These are phyloP conservation scores for Drosophila pruinosa DNA, from an alignment of 1,140 invertebrate genomes.

Conservation along the genomic window DNA sequence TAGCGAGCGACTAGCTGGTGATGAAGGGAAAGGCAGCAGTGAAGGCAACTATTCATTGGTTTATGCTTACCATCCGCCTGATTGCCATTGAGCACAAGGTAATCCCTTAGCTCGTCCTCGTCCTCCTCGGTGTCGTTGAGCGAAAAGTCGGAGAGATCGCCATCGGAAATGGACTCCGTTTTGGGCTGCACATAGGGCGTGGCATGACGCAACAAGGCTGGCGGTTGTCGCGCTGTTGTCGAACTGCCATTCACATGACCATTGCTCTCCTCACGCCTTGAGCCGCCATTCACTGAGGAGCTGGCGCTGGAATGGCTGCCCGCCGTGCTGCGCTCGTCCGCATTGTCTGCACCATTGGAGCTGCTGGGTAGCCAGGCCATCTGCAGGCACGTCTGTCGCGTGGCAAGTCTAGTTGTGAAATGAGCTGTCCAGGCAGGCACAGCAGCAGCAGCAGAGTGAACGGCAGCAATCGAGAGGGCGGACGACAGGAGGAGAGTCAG, in stretches of 20 bases:
- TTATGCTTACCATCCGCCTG: slow-evolving; percentile 62
- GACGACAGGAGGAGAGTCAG: no score
- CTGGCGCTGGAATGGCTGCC: slow-evolving; percentile 40
- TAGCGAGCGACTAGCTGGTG: slow-evolving; percentile 54
- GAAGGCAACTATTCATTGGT: not conserved
- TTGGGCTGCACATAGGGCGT: slow-evolving; percentile 71
- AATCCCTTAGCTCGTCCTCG: slow-evolving; percentile 75
- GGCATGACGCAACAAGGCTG: slow-evolving; percentile 59
- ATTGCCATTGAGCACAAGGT: slow-evolving; percentile 67
- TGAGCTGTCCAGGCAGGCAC: slow-evolving; percentile 24
- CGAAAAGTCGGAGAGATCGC: slow-evolving; percentile 77
- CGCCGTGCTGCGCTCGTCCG: slow-evolving; percentile 59
- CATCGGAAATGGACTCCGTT: slow-evolving; percentile 75
- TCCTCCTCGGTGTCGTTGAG: slow-evolving; percentile 81
- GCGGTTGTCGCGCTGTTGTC: slow-evolving; percentile 30
- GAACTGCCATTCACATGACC: slow-evolving; percentile 6
- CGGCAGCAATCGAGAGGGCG: not conserved
- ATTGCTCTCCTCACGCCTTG: slow-evolving; percentile 28
- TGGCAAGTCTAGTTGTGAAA: not conserved
- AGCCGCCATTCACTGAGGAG: slow-evolving; percentile 23
- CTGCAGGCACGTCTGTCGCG: not conserved
- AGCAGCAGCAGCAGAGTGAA: not conserved
- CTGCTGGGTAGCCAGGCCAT: slow-evolving; percentile 74
- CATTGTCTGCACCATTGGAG: slow-evolving; percentile 59
- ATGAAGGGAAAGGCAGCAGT: not conserved